These are phyloP conservation scores for Caenorhabditis sp. DNA, from an alignment of 2,888 invertebrate species.

Conservation along the genomic window DNA sequence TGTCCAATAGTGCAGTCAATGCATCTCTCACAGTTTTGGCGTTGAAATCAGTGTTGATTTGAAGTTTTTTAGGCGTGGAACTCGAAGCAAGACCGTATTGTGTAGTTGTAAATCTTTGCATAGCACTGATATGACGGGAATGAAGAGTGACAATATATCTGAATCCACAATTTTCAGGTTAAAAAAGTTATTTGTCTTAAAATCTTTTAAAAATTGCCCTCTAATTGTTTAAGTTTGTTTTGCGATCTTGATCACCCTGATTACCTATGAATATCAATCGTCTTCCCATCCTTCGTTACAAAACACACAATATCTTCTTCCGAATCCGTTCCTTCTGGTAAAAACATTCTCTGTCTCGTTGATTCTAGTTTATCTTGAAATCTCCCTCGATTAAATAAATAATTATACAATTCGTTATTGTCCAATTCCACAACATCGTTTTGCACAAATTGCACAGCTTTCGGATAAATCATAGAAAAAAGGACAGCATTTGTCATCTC, in stretches of 20 bases:
- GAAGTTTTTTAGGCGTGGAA: neutral
- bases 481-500: neutral
- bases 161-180: neutral
- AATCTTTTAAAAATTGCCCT: too few species aligned
- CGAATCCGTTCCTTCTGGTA: neutral
- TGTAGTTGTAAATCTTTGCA: constrained; percentile 15
- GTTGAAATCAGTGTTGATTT: constrained; percentile 5
- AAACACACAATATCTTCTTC: neutral
- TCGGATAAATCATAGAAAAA: neutral
- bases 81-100: neutral
- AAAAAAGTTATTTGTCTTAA: too few species aligned
- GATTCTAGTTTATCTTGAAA: neutral
- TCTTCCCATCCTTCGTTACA: neutral
- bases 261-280: neutral
- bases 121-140: constrained; percentile 15
- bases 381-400: neutral
- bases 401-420: neutral
- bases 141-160: constrained; percentile 18
- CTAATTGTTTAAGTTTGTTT: too few species aligned
- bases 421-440: neutral
- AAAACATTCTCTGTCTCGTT: neutral
- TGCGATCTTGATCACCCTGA: neutral
- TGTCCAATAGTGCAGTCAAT: constrained; percentile 14
- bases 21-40: constrained; percentile 10
- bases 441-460: neutral